A percentile compares a stretch with the other conserved stretches of the same genome.
Evolutionary conservation across 1,140 invertebrate species (phyloP).

Genomic region (Paracyclopina nana): DNA sequence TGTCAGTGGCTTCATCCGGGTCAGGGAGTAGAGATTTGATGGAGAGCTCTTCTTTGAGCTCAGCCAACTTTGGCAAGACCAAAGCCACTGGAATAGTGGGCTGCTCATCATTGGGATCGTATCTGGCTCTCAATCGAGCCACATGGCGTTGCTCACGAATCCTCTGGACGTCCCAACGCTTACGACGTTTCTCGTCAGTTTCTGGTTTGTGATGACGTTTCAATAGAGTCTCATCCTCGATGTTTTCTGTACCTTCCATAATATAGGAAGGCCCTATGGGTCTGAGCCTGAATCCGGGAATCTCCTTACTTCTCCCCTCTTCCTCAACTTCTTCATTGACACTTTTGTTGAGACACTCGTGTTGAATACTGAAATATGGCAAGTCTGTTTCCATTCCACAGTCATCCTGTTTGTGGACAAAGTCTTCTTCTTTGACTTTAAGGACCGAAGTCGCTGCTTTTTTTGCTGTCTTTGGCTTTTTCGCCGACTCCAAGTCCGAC

Average conservation of each 20-base stretch:
- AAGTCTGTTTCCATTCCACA: no score
- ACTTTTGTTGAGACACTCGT: no score
- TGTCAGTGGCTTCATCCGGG: neutral
- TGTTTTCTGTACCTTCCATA: no score
- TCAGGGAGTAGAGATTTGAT: constrained; percentile 1
- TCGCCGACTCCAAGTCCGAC: neutral
- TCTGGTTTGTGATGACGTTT: constrained; percentile 6
- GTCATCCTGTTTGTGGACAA: no score
- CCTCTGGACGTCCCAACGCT: constrained; percentile 7
- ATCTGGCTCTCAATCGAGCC: neutral
- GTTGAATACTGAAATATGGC: no score
- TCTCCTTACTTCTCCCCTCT: no score
- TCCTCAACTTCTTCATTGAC: no score
- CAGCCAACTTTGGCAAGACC: no score
- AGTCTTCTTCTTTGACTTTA: neutral
- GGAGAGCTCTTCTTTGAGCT: neutral
- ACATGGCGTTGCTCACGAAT: neutral
- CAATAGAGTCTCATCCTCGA: neutral
- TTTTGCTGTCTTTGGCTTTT: neutral
- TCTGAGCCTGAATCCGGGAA: no score
- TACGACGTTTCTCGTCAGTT: neutral
- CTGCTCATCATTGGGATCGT: no score
- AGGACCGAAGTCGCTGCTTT: neutral
- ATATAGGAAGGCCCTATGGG: no score
- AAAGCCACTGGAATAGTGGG: no score